Base-by-base conservation (phyloP, 2,888 invertebrate genomes). In the Liopterus haemorrhoidalis region DNA sequence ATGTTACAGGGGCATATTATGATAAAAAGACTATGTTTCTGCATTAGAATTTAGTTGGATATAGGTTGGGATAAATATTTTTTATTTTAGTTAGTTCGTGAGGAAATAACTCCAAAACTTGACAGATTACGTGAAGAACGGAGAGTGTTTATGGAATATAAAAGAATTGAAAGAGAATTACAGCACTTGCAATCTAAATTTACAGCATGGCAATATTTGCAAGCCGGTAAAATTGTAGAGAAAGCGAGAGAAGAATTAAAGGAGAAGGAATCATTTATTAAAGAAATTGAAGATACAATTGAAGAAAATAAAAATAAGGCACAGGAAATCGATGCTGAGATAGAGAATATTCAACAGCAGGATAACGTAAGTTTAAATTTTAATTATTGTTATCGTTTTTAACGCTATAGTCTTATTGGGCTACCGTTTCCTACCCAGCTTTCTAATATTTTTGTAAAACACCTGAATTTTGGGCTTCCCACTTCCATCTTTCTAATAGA, bases 51-150 rank as follows among this genome's bases (percentile, higher is more conserved):
- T 24, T 24, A 24, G 8, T 8, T 8, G n/a, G 8, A 24, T 24
- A 8, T 24, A 24, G 6, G 8, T 11, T 12, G 12, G 12, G 12
- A 18, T 11, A 9, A 2, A 6, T 19, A 19, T 47, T 54, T 22
- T 41, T n/a, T 36, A 8, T 59, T 62, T 11, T 54, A 82, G 81
- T 73, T 86, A 36, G 72, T 86, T 15, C 72, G 67, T 39, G 93
- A 96, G 64, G 93, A 94, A 62, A 85, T 99, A 41, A 80, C 82
- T n/a, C 97, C 97, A 0, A 89, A 84, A 57, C 68, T 97, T 38
- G 78, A 83, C 41, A 90, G 87, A 64, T 69, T 96, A 40, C 83
- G 88, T 53, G 81, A 86, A 49, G 95, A 97, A 62, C 74, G 91
- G 27, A 70, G 81, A 0, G 84, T 85, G 50, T 94, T 85, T 63